Evolutionary conservation across 2,113 vertebrate species (phyloP).

Genomic region (Gymnobelideus leadbeateri): DNA sequence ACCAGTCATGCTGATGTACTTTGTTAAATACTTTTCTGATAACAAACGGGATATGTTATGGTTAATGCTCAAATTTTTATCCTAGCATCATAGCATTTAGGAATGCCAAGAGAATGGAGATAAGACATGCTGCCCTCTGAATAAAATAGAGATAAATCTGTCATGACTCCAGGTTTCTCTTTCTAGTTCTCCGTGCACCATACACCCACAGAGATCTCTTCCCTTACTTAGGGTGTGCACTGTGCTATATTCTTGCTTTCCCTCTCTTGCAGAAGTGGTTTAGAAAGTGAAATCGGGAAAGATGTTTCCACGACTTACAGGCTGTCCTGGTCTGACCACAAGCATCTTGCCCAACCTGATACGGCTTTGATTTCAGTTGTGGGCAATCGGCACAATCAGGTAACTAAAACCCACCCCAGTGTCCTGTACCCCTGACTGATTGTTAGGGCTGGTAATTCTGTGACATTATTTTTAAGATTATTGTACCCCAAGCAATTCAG

Average conservation of each 20-base stretch:
- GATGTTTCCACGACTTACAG: conserved; percentile 77
- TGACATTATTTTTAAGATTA: neutral
- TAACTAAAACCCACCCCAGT: neutral
- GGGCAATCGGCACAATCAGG: conserved; percentile 87
- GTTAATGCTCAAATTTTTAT: neutral
- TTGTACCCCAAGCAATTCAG: neutral
- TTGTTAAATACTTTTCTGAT: neutral
- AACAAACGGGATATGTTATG: neutral
- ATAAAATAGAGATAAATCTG: neutral
- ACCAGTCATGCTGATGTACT: neutral
- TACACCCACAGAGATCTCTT: neutral
- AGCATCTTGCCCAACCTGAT: conserved; percentile 84
- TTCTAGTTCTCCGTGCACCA: neutral
- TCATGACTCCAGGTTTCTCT: neutral
- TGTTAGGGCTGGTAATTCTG: accelerated
- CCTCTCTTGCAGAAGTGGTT: conserved; percentile 81
- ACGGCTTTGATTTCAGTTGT: conserved; percentile 74
- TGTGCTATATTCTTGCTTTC: neutral
- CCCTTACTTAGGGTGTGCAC: neutral
- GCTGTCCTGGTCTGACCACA: conserved; percentile 89
- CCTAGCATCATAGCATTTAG: neutral
- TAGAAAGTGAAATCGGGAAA: conserved; percentile 86
- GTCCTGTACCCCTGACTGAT: accelerated
- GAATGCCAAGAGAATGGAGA: neutral
- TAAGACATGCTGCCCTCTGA: neutral